A percentile compares a stretch with the other conserved stretches of the same genome.
Conservation (phyloP, 2,113 vertebrate species). For the Spea bombifrons region DNA sequence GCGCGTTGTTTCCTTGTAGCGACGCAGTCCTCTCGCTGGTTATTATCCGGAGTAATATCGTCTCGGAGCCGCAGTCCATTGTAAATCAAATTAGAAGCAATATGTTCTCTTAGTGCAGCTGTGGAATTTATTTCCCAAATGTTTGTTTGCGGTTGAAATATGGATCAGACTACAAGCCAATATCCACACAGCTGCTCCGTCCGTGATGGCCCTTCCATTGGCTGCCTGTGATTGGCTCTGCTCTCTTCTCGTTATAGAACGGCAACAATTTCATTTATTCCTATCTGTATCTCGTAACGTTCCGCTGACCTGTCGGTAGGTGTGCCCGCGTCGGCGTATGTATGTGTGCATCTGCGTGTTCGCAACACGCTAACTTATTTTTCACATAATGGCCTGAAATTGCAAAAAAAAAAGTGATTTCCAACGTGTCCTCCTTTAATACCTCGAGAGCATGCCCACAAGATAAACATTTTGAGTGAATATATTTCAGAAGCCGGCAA, state of each 20-base stretch:
- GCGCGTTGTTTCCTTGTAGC: not conserved
- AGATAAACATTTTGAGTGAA: not conserved
- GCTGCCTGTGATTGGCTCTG: not conserved
- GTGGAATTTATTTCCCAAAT: conserved; percentile 43
- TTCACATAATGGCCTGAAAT: too few relatives aligned
- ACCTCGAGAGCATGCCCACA: not conserved
- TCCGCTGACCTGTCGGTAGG: too few relatives aligned
- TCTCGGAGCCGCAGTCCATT: conserved; percentile 22
- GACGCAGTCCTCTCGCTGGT: not conserved
- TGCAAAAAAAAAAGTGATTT: too few relatives aligned
- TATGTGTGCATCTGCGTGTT: too few relatives aligned
- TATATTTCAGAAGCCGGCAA: not conserved
- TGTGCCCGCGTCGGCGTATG: too few relatives aligned
- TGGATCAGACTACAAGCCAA: conserved; percentile 20
- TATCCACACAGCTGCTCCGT: conserved; percentile 11
- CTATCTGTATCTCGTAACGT: not conserved
- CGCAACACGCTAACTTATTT: too few relatives aligned
- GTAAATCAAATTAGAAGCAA: conserved; percentile 30
- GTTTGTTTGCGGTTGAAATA: conserved; percentile 36
- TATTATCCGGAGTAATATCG: conserved; percentile 17
- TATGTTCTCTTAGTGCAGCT: conserved; percentile 34
- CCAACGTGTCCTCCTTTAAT: not conserved
- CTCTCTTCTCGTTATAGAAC: not conserved
- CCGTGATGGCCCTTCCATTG: not conserved
- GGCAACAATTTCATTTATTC: not conserved